Conservation (phyloP, 2,113 vertebrate genomes). For the Lepisosteus oculatus region DNA sequence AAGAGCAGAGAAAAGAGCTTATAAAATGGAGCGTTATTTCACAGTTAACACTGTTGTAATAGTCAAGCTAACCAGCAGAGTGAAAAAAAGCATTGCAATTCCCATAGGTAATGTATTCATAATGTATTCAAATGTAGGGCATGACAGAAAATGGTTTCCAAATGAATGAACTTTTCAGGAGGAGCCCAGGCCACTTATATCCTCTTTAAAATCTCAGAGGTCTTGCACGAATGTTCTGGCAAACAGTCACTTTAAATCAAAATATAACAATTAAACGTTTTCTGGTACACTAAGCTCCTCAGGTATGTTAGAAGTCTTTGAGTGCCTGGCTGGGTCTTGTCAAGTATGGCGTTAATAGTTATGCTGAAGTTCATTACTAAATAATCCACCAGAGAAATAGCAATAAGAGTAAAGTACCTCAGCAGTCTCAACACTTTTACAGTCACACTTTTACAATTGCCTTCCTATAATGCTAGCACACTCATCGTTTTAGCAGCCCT, state of each 20-base stretch:
- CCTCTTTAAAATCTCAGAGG: constrained; percentile 55
- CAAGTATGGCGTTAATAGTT: constrained; percentile 52
- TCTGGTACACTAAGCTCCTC: constrained; percentile 44
- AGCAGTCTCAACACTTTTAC: not conserved
- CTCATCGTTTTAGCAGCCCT: constrained; percentile 8
- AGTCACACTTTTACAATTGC: constrained; percentile 45
- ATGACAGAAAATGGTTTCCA: constrained; percentile 42
- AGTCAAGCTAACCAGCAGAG: constrained; percentile 46
- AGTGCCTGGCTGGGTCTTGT: constrained; percentile 47
- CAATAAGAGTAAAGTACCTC: not conserved
- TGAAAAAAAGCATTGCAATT: constrained; percentile 61
- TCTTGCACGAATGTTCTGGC: constrained; percentile 44
- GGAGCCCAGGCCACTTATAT: constrained; percentile 51
- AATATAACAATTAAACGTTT: constrained; percentile 52
- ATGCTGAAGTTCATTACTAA: constrained; percentile 39
- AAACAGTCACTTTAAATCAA: constrained; percentile 45
- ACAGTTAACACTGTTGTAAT: constrained; percentile 39
- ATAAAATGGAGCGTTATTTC: constrained; percentile 53
- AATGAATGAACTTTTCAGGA: constrained; percentile 65
- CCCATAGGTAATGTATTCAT: constrained; percentile 62
- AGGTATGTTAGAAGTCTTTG: constrained; percentile 53
- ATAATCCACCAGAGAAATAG: constrained; percentile 27
- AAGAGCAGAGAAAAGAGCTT: constrained; percentile 36
- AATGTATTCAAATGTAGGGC: constrained; percentile 52
- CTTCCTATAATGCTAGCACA: constrained; percentile 50